phyloP scores from a whole-genome alignment of 2,113 vertebrate species.

The Todiramphus saurophagus region DNA sequence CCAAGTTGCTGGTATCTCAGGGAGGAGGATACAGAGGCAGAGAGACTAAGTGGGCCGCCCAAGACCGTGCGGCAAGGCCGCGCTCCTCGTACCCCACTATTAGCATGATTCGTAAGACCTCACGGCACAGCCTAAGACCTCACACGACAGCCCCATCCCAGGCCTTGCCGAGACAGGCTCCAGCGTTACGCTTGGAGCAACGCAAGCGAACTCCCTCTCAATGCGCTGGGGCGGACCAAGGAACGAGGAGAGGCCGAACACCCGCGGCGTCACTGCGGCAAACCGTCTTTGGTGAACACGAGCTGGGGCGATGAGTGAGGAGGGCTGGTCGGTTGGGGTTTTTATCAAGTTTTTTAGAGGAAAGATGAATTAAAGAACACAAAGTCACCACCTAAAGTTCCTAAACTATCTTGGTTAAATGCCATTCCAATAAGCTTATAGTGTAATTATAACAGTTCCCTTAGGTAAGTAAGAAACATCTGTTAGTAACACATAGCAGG shows the following conservation, averaged over 20 bases:
- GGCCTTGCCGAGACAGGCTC: not conserved
- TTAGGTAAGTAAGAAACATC: slow-evolving; percentile 82
- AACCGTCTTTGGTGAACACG: not conserved
- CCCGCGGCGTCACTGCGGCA: not conserved
- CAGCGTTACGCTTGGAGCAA: rapidly evolving
- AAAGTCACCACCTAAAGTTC: slow-evolving; percentile 73
- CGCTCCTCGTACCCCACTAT: rapidly evolving
- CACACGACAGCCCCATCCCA: not conserved
- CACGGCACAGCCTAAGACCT: not conserved
- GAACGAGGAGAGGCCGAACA: not conserved
- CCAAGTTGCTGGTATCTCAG: not conserved
- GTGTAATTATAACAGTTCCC: slow-evolving; percentile 81
- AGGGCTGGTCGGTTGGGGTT: not conserved
- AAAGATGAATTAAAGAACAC: slow-evolving; percentile 55
- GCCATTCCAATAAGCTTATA: slow-evolving; percentile 73
- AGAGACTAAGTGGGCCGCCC: not conserved
- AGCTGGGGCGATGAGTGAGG: not conserved
- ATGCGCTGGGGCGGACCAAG: not conserved
- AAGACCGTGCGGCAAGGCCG: too few species aligned
- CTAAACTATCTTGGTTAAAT: slow-evolving; percentile 75
- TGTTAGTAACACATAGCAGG: slow-evolving; percentile 80
- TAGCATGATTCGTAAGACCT: not conserved
- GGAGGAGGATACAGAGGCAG: not conserved
- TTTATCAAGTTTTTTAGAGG: not conserved
- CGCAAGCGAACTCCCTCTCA: not conserved